These are phyloP conservation scores for Orthonyx spaldingii DNA, from an alignment of 2,113 vertebrate species.

Conservation along the genomic window DNA sequence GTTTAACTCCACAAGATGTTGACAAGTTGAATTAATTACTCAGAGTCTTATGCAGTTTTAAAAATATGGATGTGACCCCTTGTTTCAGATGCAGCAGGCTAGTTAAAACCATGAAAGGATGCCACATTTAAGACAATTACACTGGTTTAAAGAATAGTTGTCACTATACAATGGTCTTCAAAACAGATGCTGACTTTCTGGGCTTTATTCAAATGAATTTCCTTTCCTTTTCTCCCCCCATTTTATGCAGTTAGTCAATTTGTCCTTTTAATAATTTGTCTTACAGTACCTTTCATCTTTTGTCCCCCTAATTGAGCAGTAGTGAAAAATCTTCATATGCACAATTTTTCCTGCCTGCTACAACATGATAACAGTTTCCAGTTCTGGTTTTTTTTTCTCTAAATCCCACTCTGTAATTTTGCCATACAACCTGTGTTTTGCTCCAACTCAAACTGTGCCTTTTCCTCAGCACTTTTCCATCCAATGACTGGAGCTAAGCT, in stretches of 20 bases:
- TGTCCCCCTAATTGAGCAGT: neutral
- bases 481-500: neutral
- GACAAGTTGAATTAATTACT: neutral
- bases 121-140: neutral
- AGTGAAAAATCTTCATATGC: neutral
- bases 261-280: neutral
- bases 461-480: neutral
- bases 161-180: neutral
- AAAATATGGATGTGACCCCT: neutral
- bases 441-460: accelerated
- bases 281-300: neutral
- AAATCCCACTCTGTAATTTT: neutral
- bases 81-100: neutral
- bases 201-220: neutral
- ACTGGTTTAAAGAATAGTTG: neutral
- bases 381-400: neutral
- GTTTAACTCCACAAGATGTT: neutral
- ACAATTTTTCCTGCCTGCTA: neutral
- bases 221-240: neutral
- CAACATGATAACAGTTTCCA: neutral
- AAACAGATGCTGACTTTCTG: neutral
- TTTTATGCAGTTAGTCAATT: neutral
- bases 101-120: neutral
- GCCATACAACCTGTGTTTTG: neutral
- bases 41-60: neutral